phyloP scores from a whole-genome alignment of 2,797 vertebrate species.

The Acomys russatus region DNA sequence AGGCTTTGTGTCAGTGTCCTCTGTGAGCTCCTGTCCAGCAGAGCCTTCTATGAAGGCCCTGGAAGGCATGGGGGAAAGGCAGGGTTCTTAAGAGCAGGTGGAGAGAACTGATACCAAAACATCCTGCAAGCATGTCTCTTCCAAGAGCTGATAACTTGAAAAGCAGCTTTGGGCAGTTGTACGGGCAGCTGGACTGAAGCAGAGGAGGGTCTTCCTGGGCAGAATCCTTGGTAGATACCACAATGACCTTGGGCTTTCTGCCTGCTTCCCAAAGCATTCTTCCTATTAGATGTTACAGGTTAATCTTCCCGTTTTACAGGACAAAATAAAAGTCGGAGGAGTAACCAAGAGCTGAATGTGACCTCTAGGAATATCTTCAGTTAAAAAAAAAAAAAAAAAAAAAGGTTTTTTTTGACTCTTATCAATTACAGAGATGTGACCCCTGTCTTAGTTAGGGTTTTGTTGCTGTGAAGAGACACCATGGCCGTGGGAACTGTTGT shows the following conservation, averaged over 20 bases:
- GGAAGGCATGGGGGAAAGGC: not conserved
- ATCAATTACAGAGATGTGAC: not conserved
- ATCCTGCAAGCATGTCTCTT: constrained; percentile 24
- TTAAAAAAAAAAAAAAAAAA: not conserved
- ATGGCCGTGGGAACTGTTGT: not conserved
- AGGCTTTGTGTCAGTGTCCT: not conserved
- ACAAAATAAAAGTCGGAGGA: not conserved
- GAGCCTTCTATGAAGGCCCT: not conserved
- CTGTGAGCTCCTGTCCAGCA: not conserved
- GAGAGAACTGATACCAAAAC: constrained; percentile 13
- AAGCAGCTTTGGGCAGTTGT: not conserved
- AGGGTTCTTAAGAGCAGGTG: not conserved
- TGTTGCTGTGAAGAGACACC: not conserved
- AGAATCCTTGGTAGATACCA: not conserved
- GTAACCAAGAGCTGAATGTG: constrained; percentile 14
- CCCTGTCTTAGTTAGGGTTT: not conserved
- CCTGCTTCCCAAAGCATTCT: not conserved
- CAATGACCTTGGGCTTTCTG: not conserved
- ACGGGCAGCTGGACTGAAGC: not conserved
- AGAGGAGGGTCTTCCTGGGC: not conserved
- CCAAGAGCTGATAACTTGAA: constrained; percentile 30
- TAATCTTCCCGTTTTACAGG: constrained; percentile 2
- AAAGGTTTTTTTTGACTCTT: not conserved
- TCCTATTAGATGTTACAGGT: not conserved
- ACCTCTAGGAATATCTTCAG: constrained; percentile 10